Evolutionary conservation across 2,888 invertebrate genomes (phyloP), one percentile per base, ranked within the genome.

Genomic region (Tipula confusa): DNA sequence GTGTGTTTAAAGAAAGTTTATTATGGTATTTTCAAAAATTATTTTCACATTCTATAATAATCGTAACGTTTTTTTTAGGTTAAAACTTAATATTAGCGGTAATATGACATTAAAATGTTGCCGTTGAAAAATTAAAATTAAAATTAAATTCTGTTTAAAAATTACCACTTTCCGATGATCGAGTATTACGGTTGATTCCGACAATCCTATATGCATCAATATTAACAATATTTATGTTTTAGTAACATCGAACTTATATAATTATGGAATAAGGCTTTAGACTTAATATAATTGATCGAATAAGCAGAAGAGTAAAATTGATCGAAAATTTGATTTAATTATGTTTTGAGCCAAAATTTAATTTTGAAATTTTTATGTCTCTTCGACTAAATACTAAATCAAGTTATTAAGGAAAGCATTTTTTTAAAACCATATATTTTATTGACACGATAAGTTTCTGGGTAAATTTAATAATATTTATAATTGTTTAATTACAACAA

Each of bases 1-100:
- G n/a, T n/a, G n/a, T 64, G 64, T 64, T 64, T 64, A 64, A 64
- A 24, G 24, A 64, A 64, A 64, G 64, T 64, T n/a, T n/a, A n/a
- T n/a, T n/a, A 64, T 24, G 64, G 64, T 64, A 64, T n/a, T 24
- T 33, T 33, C n/a, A 33, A 33, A 33, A 33, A 9, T 33, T 33
- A 33, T 33, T 33, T 64, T 64, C 9, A 24, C 64, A 64, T 64
- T 64, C 64, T 64, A 64, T 64, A 64, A 24, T 9, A 64, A 64
- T 64, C 64, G 64, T 64, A 64, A 64, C 24, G 11, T 64, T 64
- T 64, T 43, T 64, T 24, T 24, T 24, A 64, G 64, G 7, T 24
- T 2, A 2, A 9, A 64, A 24, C 24, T 24, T 64, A 24, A n/a
- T n/a, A n/a, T n/a, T n/a, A n/a, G n/a, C n/a, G n/a, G n/a, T n/a